Percentiles rank a stretch among this genome's conserved stretches.
These are phyloP conservation scores for Lanistes nyassanus DNA, from an alignment of 1,140 invertebrate species.

Conservation along the genomic window DNA sequence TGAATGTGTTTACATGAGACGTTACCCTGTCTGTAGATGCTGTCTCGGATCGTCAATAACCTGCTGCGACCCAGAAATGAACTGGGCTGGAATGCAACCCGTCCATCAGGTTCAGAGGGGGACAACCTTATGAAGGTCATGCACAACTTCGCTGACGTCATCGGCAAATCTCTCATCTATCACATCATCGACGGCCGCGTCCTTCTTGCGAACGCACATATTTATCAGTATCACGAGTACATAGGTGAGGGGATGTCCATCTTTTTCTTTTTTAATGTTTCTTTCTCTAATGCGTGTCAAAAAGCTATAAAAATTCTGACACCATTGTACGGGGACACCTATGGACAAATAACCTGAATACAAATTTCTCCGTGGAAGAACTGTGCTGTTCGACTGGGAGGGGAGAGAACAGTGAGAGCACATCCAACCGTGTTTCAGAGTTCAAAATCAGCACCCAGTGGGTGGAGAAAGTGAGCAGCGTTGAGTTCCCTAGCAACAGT, in stretches of 20 bases:
- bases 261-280: slow-evolving; percentile 1
- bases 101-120: slow-evolving; percentile 57
- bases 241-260: slow-evolving; percentile 44
- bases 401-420: too few relatives aligned
- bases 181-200: slow-evolving; percentile 50
- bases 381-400: too few relatives aligned
- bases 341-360: too few relatives aligned
- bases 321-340: not conserved
- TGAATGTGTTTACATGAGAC: too few relatives aligned
- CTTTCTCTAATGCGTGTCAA: not conserved
- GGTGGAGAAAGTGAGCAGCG: slow-evolving; percentile 39
- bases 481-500: slow-evolving; percentile 42
- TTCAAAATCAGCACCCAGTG: slow-evolving; percentile 51
- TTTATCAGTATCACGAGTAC: slow-evolving; percentile 42
- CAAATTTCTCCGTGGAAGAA: too few relatives aligned
- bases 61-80: slow-evolving; percentile 51
- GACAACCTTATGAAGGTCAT: slow-evolving; percentile 58
- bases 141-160: slow-evolving; percentile 51
- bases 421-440: slow-evolving; percentile 29
- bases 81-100: slow-evolving; percentile 55
- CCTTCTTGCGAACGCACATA: slow-evolving; percentile 35
- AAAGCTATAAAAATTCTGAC: not conserved
- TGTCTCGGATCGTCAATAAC: slow-evolving; percentile 50
- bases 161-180: slow-evolving; percentile 53
- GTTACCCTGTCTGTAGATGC: slow-evolving; percentile 33